Base-by-base conservation (phyloP, 2,888 invertebrate species). In the Mactromeris polynyma region DNA sequence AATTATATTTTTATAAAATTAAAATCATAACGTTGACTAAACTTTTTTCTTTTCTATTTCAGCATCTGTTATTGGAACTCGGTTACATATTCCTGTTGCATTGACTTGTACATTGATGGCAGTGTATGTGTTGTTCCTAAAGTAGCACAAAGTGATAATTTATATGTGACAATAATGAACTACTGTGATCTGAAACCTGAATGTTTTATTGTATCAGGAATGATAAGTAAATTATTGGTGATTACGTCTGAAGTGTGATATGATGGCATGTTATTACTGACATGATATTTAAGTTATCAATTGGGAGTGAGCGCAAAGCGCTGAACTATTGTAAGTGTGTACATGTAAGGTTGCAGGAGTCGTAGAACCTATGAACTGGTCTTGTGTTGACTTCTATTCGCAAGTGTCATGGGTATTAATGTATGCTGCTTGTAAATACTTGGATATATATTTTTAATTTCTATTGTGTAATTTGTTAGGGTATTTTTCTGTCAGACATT, bases 41-140 rank as follows among this genome's bases (percentile, higher is more conserved):
- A 58, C 58, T 58, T 73, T 54, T 81, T 42, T 81, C 0, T 33
- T 89, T 89, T 89, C 40, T 80, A 85, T 91, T 93, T 84, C 94
- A 96, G 96, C 96, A 21, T 95, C 97, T 86, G 97, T 97, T 81
- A 96, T 97, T 90, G 97, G 97, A 46, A 96, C 96, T 14, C 94
- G 97, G 87, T 95, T 97, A 38, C 97, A 97, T 90, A 94, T 96
- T 26, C 93, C 96, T 38, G 96, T 97, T 81, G 96, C 97, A 21
- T 82, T 96, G 46, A 88, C 95, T 14, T 97, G 97, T 94, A 93
- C 96, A 31, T 64, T 95, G 14, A 96, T 96, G 95, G 96, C 96
- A 33, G 87, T 96, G 64, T 97, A 97, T 95, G 94, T 96, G 80
- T 86, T 97, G 58, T 92, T 96, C 82, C 86, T 97, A 46, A 95